Conservation (phyloP, 2,113 vertebrate genomes). For the Scolopax mira region DNA sequence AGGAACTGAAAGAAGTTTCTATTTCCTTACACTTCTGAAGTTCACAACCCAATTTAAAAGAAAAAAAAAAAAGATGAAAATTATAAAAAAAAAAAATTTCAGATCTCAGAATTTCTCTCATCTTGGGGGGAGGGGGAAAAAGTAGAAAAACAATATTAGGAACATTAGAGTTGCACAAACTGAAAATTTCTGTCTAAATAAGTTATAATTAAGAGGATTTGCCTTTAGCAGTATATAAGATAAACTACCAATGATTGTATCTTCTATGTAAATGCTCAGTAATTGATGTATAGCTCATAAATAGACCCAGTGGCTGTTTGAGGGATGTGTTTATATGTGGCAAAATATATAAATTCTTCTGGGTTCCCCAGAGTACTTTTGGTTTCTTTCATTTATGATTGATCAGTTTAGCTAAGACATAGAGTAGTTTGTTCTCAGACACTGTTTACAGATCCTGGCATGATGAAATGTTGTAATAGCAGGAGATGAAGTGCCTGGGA, state of each 20-base stretch:
- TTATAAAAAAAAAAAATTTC: neutral
- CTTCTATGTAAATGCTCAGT: conserved; percentile 38
- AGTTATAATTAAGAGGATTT: conserved; percentile 13
- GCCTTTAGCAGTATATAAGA: neutral
- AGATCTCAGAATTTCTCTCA: neutral
- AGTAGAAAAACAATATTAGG: neutral
- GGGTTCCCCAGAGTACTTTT: neutral
- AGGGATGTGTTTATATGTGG: neutral
- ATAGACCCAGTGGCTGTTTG: conserved; percentile 5
- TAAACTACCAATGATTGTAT: conserved; percentile 4
- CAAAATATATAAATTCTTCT: neutral
- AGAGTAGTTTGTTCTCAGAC: conserved; percentile 18
- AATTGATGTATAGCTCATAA: conserved; percentile 24
- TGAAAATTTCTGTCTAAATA: neutral
- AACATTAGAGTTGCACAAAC: neutral
- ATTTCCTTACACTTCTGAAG: neutral
- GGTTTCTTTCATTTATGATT: neutral
- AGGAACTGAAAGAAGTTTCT: neutral
- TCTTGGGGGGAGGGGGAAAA: neutral
- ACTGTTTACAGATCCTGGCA: neutral
- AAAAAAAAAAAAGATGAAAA: neutral
- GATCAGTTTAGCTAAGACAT: neutral
- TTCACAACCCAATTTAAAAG: neutral
- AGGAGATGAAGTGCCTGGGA: neutral
- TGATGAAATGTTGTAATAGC: neutral